Conservation (phyloP, 2,113 vertebrate genomes). For the Cathartes aura region DNA sequence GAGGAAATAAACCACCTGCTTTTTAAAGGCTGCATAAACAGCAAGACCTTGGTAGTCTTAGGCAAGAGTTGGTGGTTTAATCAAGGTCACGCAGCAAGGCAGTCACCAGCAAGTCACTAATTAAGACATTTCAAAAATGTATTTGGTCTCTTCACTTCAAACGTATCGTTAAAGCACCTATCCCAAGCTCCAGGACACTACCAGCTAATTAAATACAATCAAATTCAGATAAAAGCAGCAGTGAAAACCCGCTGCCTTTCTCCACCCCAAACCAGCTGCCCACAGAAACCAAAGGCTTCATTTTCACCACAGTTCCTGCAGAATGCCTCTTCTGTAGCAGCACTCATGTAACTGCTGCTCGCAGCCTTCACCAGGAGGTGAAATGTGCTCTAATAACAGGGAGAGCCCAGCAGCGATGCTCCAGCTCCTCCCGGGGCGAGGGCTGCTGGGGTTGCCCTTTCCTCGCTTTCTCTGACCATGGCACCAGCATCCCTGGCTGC, state of each 20-base stretch:
- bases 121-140: neutral
- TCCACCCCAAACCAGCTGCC: neutral
- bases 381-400: neutral
- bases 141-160: neutral
- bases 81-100: neutral
- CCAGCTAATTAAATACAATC: neutral
- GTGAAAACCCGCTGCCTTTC: neutral
- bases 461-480: fast-evolving
- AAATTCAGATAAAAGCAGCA: neutral
- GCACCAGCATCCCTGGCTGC: neutral
- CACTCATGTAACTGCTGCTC: neutral
- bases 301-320: neutral
- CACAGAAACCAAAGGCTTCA: neutral
- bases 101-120: neutral
- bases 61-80: neutral
- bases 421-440: neutral
- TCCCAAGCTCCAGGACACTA: neutral
- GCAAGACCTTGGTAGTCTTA: neutral
- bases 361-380: neutral
- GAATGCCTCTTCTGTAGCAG: neutral
- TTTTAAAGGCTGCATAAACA: neutral
- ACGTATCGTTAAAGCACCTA: neutral
- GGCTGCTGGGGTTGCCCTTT: neutral
- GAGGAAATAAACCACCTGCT: neutral
- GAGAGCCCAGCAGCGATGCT: neutral